Evolutionary conservation across 2,888 invertebrate species (phyloP).

Genomic region (Cybosia mesomella): DNA sequence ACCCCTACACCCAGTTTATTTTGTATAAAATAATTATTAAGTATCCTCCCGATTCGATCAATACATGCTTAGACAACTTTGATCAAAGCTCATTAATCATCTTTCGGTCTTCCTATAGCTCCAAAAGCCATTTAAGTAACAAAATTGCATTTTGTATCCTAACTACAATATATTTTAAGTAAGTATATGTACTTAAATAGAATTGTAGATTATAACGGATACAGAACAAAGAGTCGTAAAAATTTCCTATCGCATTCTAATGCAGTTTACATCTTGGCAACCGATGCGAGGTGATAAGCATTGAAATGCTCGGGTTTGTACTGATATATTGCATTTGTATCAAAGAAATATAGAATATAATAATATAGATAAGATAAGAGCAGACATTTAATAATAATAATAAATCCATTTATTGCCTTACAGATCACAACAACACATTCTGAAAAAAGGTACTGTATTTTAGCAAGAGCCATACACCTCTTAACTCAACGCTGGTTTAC

Average conservation of each 20-base stretch:
- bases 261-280: slow-evolving; percentile 18
- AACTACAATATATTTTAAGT: not conserved
- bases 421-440: too few relatives aligned
- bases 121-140: not conserved
- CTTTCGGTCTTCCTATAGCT: not conserved
- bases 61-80: not conserved
- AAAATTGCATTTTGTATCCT: not conserved
- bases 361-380: too few relatives aligned
- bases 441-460: too few relatives aligned
- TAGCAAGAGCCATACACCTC: too few relatives aligned
- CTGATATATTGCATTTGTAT: not conserved
- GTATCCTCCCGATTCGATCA: too few relatives aligned
- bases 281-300: slow-evolving; percentile 34
- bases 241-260: slow-evolving; percentile 24
- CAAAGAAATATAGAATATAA: not conserved
- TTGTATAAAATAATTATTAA: too few relatives aligned
- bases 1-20: too few relatives aligned
- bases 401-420: too few relatives aligned
- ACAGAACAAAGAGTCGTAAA: slow-evolving; percentile 45
- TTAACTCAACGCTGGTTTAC: too few relatives aligned
- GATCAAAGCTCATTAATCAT: not conserved
- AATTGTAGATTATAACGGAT: slow-evolving; percentile 25
- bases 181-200: not conserved
- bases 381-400: too few relatives aligned
- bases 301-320: not conserved